Base-by-base conservation (phyloP, 2,113 vertebrate genomes). In the Rhabdomys dilectus region DNA sequence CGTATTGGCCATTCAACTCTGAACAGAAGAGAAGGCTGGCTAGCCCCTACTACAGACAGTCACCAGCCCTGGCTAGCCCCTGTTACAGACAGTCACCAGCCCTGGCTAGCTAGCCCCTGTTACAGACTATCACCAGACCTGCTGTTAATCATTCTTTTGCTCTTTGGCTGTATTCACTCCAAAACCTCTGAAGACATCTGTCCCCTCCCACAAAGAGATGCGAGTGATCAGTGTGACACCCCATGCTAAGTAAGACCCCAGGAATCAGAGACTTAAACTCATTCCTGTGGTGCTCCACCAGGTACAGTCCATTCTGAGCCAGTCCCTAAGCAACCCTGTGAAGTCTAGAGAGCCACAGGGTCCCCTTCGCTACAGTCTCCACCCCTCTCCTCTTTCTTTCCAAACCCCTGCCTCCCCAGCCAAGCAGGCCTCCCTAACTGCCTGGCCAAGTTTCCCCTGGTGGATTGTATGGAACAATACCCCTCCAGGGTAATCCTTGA, bases 401-500 rank as follows among this genome's bases (percentile, higher is more conserved):
- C 34, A 66, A 64, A 77, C 58, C 31, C 89, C 53, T 60, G 93
- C 22, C 8, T 53, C 73, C 93, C 72, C 72, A 78, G 2, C 48
- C 81, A 76, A 77, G 78, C 78, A 64, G 7, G 11, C 86, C 76
- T 72, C 70, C 45, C 45, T 73, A 42, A 66, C 81, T 62, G 92
- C 81, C 88, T 51, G 58, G 76, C 86, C 77, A 56, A 62, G 56
- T 68, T 80, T 66, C 76, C 95, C 91, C 77, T 5, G 19, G 91
- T 91, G 68, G 26, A 77, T 78, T 91, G 89, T 77, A 73, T 22
- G 36, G 91, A 95, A 95, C 34, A 92, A 72, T 80, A 58, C 29
- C 51, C 72, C 88, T 36, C 72, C 1, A 82, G 95, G 84, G 88
- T 45, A 31, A 70, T 64, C 75, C 87, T 31, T 73, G 39, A 86